Evolutionary conservation across 2,888 invertebrate species (phyloP).

Genomic region (Acleris literana): DNA sequence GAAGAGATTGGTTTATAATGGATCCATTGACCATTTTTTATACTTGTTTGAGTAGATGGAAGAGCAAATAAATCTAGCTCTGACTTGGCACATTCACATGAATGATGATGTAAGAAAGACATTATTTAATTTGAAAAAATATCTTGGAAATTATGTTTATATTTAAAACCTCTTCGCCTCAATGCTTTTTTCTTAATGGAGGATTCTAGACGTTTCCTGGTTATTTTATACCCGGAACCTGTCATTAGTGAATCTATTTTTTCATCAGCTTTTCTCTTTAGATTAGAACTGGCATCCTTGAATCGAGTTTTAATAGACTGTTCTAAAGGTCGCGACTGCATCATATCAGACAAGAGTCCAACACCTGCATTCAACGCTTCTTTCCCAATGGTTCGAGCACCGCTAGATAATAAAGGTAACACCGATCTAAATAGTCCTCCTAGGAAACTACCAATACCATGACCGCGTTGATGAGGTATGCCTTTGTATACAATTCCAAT

Average conservation of each 20-base stretch:
- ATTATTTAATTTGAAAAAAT: slow-evolving; percentile 42
- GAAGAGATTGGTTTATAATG: slow-evolving; percentile 42
- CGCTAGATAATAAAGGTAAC: slow-evolving; percentile 43
- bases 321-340: slow-evolving; percentile 35
- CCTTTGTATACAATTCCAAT: too few relatives aligned
- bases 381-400: slow-evolving; percentile 43
- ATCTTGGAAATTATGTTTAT: slow-evolving; percentile 27
- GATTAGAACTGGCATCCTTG: slow-evolving; percentile 37
- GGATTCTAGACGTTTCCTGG: slow-evolving; percentile 2
- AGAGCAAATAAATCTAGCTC: slow-evolving; percentile 47
- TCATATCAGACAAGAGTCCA: slow-evolving; percentile 43
- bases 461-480: too few relatives aligned
- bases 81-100: slow-evolving; percentile 46
- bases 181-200: slow-evolving; percentile 11
- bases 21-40: too few relatives aligned
- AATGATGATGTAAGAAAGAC: slow-evolving; percentile 45
- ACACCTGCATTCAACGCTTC: slow-evolving; percentile 44
- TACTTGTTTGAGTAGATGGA: too few relatives aligned
- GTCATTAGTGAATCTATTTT: slow-evolving; percentile 41
- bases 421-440: too few relatives aligned
- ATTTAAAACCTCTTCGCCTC: slow-evolving; percentile 4
- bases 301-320: slow-evolving; percentile 35
- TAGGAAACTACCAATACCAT: too few relatives aligned
- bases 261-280: slow-evolving; percentile 43
- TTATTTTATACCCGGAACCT: slow-evolving; percentile 43